Percentiles rank a stretch among this genome's conserved stretches.
Evolutionary conservation across 2,888 invertebrate species (phyloP).

Genomic region (Lycaena phlaeas): DNA sequence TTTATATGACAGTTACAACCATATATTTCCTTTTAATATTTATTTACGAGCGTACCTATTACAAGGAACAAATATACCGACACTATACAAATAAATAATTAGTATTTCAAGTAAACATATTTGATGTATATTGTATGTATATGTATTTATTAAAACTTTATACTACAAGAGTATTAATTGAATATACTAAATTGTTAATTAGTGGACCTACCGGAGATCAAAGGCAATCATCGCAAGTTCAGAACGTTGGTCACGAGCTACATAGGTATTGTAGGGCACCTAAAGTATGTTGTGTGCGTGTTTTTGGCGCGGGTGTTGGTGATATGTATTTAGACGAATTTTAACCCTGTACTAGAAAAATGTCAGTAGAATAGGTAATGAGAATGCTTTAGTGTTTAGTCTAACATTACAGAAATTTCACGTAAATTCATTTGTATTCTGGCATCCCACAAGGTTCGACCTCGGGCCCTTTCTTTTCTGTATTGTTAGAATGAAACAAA

Average conservation of each 20-base stretch:
- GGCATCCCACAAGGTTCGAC: background rate
- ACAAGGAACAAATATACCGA: too few relatives aligned
- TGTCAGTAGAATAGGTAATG: too few relatives aligned
- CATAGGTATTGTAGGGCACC: conserved; percentile 85
- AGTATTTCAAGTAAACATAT: too few relatives aligned
- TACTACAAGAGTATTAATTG: too few relatives aligned
- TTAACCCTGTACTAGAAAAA: background rate
- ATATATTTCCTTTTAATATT: too few relatives aligned
- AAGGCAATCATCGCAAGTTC: conserved; percentile 99
- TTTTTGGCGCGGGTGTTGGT: conserved; percentile 27
- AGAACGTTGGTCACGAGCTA: conserved; percentile 99
- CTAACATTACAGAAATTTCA: background rate
- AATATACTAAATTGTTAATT: conserved; percentile 27
- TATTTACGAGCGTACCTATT: too few relatives aligned
- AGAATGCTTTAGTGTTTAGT: background rate
- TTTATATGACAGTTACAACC: too few relatives aligned
- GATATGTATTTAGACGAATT: conserved; percentile 5
- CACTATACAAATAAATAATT: too few relatives aligned
- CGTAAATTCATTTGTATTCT: too few relatives aligned
- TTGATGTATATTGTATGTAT: too few relatives aligned
- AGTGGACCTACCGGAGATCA: conserved; percentile 99
- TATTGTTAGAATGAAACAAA: background rate
- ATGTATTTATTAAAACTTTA: too few relatives aligned
- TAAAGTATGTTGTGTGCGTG: conserved; percentile 25
- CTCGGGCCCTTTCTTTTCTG: background rate